Evolutionary conservation across 1,140 invertebrate genomes (phyloP).

Genomic region (Penaeus vannamei): DNA sequence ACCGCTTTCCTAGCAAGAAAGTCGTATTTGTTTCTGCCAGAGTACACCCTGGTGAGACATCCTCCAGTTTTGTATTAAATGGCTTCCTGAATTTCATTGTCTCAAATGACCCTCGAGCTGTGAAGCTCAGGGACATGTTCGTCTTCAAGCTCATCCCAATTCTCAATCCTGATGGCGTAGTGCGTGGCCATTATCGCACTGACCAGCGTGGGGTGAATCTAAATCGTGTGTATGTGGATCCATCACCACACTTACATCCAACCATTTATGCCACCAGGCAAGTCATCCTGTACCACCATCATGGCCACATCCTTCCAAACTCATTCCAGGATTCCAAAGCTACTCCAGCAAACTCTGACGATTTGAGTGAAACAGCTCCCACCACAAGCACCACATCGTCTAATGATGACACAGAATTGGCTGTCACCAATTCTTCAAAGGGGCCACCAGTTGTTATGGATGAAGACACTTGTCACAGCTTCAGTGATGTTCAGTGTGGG

Average conservation of each 20-base stretch:
- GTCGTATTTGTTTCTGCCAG: slow-evolving; percentile 89
- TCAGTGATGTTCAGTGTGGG: slow-evolving; percentile 64
- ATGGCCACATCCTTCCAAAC: slow-evolving; percentile 56
- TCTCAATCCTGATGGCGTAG: slow-evolving; percentile 93
- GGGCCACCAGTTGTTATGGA: slow-evolving; percentile 61
- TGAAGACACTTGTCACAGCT: slow-evolving; percentile 67
- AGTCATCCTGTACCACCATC: slow-evolving; percentile 79
- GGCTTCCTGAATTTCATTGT: slow-evolving; percentile 88
- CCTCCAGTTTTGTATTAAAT: slow-evolving; percentile 94
- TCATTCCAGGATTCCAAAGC: slow-evolving; percentile 39
- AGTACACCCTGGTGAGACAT: slow-evolving; percentile 94
- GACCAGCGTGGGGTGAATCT: slow-evolving; percentile 92
- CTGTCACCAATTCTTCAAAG: slow-evolving; percentile 4
- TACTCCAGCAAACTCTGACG: slow-evolving; percentile 25
- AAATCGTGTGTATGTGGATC: slow-evolving; percentile 87
- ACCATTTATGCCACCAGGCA: slow-evolving; percentile 86
- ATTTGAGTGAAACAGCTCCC: slow-evolving; percentile 18
- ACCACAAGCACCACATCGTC: slow-evolving; percentile 25
- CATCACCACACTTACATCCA: slow-evolving; percentile 83
- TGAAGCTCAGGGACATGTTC: slow-evolving; percentile 81
- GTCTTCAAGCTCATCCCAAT: slow-evolving; percentile 95
- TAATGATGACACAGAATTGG: background rate
- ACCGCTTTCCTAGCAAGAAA: slow-evolving; percentile 83
- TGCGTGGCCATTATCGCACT: slow-evolving; percentile 90
- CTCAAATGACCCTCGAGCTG: slow-evolving; percentile 80